A percentile compares a stretch with the other conserved stretches of the same genome.
phyloP scores from a whole-genome alignment of 2,113 vertebrate species.

The Sterrhoptilus dennistouni region DNA sequence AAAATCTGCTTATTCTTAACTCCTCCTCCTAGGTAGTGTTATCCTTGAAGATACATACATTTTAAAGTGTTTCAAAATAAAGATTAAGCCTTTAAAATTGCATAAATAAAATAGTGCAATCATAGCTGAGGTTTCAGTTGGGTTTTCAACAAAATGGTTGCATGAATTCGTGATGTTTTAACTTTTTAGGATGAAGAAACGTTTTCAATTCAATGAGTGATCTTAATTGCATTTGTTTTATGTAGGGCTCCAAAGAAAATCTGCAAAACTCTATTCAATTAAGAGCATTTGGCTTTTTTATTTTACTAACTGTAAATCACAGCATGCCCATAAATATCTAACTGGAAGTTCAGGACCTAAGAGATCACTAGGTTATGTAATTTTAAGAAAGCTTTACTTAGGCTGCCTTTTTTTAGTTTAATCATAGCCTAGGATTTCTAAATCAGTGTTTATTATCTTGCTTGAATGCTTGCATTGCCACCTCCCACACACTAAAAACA shows the following conservation, averaged over 20 bases:
- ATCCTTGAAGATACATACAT: background rate
- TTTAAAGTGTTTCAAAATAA: background rate
- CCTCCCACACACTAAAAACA: conserved; percentile 56
- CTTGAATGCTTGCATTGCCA: conserved; percentile 57
- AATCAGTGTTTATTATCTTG: conserved; percentile 71
- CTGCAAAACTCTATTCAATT: background rate
- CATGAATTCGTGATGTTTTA: background rate
- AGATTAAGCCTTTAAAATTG: background rate
- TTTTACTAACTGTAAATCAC: background rate
- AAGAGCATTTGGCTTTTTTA: background rate
- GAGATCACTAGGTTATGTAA: conserved; percentile 45
- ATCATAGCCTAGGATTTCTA: conserved; percentile 64
- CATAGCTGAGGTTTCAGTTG: background rate
- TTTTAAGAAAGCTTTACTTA: conserved; percentile 64
- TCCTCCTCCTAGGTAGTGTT: background rate
- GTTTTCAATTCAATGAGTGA: background rate
- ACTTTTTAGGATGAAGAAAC: background rate
- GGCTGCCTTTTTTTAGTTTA: conserved; percentile 64
- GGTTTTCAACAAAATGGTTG: background rate
- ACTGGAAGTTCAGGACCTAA: conserved; percentile 18
- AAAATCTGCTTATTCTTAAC: background rate
- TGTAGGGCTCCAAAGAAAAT: background rate
- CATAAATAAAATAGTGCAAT: background rate
- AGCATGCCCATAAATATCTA: background rate
- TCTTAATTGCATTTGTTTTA: background rate